Evolutionary conservation across 2,113 vertebrate genomes (phyloP).

Genomic region (Tauraco erythrolophus): DNA sequence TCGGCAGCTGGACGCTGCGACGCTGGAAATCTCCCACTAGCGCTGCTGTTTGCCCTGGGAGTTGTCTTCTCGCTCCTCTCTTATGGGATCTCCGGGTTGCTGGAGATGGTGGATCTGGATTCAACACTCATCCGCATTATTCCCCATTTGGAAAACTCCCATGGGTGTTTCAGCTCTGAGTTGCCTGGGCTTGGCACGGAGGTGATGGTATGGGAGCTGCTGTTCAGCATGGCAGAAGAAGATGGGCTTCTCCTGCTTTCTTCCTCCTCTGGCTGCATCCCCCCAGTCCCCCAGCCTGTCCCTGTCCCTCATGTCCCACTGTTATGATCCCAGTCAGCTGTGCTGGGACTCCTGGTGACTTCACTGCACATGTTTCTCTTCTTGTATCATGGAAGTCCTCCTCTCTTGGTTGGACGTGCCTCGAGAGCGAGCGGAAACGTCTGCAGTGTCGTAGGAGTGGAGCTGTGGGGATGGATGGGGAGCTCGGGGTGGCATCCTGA

Average conservation of each 20-base stretch:
- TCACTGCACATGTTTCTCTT: not conserved
- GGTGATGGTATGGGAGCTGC: not conserved
- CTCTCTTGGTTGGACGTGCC: not conserved
- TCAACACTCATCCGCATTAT: fast-evolving
- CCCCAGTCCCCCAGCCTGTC: fast-evolving
- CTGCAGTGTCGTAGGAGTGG: fast-evolving
- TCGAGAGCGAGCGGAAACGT: not conserved
- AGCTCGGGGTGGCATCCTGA: fast-evolving
- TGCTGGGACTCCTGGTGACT: not conserved
- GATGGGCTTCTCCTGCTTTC: not conserved
- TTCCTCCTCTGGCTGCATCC: not conserved
- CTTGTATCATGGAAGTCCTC: not conserved
- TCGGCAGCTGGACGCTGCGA: not conserved
- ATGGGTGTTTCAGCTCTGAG: fast-evolving
- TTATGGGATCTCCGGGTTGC: not conserved
- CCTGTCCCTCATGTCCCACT: not conserved
- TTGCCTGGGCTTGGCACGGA: fast-evolving
- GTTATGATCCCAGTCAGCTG: not conserved
- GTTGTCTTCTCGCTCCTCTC: not conserved
- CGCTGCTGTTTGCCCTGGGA: not conserved
- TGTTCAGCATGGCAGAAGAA: fast-evolving
- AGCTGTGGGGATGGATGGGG: not conserved
- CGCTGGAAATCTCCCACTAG: not conserved
- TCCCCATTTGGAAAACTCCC: not conserved
- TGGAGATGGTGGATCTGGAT: not conserved